A percentile compares a stretch with the other conserved stretches of the same genome.
Evolutionary conservation across 2,797 vertebrate species (phyloP).

Genomic region (Danio aesculapii): DNA sequence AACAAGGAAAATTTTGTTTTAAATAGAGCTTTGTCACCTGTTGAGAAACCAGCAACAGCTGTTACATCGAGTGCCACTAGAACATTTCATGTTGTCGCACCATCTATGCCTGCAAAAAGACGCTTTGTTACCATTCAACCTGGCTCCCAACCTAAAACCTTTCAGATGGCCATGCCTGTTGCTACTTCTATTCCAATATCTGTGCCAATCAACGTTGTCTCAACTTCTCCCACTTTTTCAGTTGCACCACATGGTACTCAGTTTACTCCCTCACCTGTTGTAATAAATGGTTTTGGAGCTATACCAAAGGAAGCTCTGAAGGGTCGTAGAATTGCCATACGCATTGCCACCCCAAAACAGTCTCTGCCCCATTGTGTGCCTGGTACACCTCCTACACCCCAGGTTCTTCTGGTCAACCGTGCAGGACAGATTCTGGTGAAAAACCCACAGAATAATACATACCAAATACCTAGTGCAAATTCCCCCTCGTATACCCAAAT

Average conservation of each 20-base stretch:
- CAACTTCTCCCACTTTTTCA: conserved; percentile 48
- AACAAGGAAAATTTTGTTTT: conserved; percentile 71
- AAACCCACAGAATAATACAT: conserved; percentile 79
- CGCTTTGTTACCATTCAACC: conserved; percentile 60
- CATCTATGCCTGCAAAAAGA: conserved; percentile 39
- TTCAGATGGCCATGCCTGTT: conserved; percentile 62
- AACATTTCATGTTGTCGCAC: conserved; percentile 61
- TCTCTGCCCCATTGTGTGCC: conserved; percentile 50
- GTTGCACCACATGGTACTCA: conserved; percentile 64
- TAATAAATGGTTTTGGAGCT: conserved; percentile 82
- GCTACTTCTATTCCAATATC: conserved; percentile 35
- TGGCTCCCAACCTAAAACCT: conserved; percentile 51
- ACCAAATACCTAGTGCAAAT: conserved; percentile 70
- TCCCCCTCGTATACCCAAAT: conserved; percentile 76
- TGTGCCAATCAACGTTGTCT: conserved; percentile 33
- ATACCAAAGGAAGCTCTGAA: conserved; percentile 65
- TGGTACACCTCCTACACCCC: conserved; percentile 64
- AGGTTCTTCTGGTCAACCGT: conserved; percentile 86
- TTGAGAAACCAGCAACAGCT: conserved; percentile 53
- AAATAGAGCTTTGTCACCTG: conserved; percentile 58
- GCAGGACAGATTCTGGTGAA: conserved; percentile 89
- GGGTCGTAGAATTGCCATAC: conserved; percentile 71
- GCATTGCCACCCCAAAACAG: conserved; percentile 66
- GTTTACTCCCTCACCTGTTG: conserved; percentile 66
- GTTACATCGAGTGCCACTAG: background rate